Evolutionary conservation across 2,113 vertebrate species (phyloP).

Genomic region (Melanocharis versteri): DNA sequence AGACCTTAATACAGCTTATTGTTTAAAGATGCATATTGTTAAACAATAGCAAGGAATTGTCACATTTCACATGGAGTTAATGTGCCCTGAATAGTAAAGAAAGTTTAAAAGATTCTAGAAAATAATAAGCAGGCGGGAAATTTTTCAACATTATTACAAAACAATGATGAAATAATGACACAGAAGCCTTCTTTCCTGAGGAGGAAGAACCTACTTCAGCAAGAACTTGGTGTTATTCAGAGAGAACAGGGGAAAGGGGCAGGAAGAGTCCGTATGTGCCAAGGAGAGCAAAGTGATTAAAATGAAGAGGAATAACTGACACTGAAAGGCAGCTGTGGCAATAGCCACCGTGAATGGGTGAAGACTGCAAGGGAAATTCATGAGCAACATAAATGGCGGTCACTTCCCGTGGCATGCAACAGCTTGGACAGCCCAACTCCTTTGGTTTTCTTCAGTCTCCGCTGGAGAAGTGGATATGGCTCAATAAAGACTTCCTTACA

Average conservation of each 20-base stretch:
- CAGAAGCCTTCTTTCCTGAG: neutral
- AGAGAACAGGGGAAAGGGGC: neutral
- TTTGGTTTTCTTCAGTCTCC: neutral
- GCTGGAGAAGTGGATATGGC: neutral
- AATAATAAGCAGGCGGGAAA: neutral
- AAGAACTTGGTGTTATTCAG: neutral
- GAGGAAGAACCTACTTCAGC: neutral
- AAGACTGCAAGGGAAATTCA: neutral
- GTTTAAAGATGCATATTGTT: neutral
- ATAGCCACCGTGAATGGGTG: neutral
- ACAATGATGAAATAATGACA: neutral
- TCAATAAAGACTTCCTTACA: neutral
- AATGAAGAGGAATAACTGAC: neutral
- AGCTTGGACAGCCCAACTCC: neutral
- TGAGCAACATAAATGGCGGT: neutral
- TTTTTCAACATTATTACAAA: neutral
- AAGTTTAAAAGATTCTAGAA: neutral
- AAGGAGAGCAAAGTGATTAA: neutral
- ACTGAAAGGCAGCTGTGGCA: neutral
- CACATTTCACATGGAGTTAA: neutral
- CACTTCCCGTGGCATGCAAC: neutral
- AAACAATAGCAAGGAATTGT: neutral
- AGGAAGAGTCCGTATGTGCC: too few species aligned
- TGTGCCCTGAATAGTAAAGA: neutral
- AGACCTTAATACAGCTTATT: neutral